These are phyloP conservation scores for Ctenodactylus gundi DNA, from an alignment of 2,113 vertebrate species.

Conservation along the genomic window DNA sequence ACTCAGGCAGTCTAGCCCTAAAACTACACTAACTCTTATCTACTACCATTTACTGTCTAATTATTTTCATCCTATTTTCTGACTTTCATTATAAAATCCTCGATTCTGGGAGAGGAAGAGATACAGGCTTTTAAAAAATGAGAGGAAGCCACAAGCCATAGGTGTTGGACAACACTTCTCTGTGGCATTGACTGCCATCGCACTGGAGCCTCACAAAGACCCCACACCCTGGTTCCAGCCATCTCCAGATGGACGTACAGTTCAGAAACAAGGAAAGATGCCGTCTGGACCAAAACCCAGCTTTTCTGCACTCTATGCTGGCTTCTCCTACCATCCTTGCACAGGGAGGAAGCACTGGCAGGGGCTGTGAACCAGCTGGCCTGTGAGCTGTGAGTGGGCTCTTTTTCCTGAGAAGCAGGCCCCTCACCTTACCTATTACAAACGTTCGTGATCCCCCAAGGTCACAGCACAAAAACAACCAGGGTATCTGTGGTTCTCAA, in stretches of 20 bases:
- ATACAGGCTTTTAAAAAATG: background rate
- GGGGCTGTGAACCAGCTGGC: background rate
- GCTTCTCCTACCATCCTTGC: background rate
- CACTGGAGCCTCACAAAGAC: background rate
- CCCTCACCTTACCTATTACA: background rate
- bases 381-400: too few species aligned
- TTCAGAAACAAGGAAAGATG: background rate
- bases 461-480: background rate
- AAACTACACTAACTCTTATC: background rate
- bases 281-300: background rate
- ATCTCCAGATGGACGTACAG: rapidly evolving
- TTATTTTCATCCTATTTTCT: background rate
- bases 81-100: background rate
- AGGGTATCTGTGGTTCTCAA: background rate
- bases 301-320: background rate
- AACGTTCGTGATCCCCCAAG: background rate
- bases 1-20: background rate
- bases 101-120: background rate
- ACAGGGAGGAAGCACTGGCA: background rate
- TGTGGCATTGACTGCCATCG: background rate
- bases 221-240: rapidly evolving
- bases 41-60: rapidly evolving
- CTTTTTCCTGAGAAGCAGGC: rapidly evolving
- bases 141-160: rapidly evolving
- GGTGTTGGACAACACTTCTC: background rate